A percentile compares a stretch with the other conserved stretches of the same genome.
These are phyloP conservation scores for Tenodera sinensis DNA, from an alignment of 2,888 invertebrate species.

Conservation along the genomic window DNA sequence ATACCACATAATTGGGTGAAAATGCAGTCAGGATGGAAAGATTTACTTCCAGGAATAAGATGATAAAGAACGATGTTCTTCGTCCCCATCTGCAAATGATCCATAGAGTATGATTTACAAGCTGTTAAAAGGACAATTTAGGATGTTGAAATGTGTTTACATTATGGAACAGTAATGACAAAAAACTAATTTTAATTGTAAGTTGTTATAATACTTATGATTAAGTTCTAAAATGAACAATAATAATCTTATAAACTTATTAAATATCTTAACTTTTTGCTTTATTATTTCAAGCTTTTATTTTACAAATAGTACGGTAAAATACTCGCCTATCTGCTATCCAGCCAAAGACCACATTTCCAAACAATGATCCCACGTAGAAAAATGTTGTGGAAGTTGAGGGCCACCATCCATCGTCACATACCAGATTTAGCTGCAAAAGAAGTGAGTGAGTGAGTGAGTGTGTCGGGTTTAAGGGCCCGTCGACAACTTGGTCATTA, in stretches of 20 bases:
- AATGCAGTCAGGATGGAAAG: slow-evolving; percentile 60
- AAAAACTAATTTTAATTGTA: no score
- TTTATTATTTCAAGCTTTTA: no score
- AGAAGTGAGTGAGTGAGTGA: no score
- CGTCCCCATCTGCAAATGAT: slow-evolving; percentile 55
- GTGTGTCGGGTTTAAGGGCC: no score
- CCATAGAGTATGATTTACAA: not conserved
- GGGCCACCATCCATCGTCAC: slow-evolving; percentile 60
- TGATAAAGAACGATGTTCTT: slow-evolving; percentile 58
- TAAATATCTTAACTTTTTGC: no score
- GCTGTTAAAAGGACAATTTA: not conserved
- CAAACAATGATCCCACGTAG: slow-evolving; percentile 65
- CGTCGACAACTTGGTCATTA: no score
- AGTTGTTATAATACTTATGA: no score
- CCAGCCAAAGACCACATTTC: slow-evolving; percentile 64
- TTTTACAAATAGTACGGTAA: not conserved
- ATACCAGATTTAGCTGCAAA: slow-evolving; percentile 59
- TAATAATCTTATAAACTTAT: no score
- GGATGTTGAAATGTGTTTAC: no score
- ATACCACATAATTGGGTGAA: slow-evolving; percentile 56
- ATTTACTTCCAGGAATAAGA: slow-evolving; percentile 59
- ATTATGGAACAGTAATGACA: no score
- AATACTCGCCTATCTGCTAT: slow-evolving; percentile 58
- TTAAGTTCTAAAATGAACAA: no score
- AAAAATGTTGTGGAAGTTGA: slow-evolving; percentile 61